Evolutionary conservation across 92 coral and sea anemone species (phyloP).

Genomic region (Phenganax marumi): DNA sequence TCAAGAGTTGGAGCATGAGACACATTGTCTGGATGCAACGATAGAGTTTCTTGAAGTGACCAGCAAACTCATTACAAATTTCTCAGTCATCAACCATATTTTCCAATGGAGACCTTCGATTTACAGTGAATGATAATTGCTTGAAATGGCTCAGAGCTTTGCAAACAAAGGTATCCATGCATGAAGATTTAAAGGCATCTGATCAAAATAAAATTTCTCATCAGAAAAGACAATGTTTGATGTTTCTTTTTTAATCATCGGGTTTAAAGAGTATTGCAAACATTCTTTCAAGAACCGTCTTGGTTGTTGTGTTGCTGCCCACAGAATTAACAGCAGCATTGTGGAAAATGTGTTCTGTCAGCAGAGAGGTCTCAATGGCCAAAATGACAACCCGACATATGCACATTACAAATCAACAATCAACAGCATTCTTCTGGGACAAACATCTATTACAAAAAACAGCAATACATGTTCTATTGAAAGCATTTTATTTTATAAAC

Average conservation of each 20-base stretch:
- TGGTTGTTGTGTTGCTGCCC: slow-evolving; percentile 21
- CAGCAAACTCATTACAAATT: slow-evolving; percentile 34
- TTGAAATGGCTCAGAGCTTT: slow-evolving; percentile 39
- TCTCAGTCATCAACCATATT: slow-evolving; percentile 34
- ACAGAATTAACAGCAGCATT: slow-evolving; percentile 32
- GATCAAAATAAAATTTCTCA: no score
- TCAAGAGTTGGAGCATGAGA: neutral
- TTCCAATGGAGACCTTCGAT: neutral
- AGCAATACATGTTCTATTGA: slow-evolving; percentile 43
- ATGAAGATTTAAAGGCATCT: no score
- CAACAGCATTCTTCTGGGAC: slow-evolving; percentile 51
- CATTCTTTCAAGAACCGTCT: no score
- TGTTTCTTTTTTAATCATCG: slow-evolving; percentile 31
- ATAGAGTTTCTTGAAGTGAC: slow-evolving; percentile 34
- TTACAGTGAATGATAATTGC: slow-evolving; percentile 36
- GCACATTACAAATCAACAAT: slow-evolving; percentile 51
- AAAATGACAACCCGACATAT: no score
- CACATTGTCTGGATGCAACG: slow-evolving; percentile 23
- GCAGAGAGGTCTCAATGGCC: no score
- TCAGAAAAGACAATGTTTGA: slow-evolving; percentile 45
- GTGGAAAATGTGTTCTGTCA: no score
- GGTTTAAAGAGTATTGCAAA: no score
- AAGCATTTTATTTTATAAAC: slow-evolving; percentile 36
- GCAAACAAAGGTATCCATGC: no score
- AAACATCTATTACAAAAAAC: slow-evolving; percentile 42